Base-by-base conservation (phyloP, 1,140 invertebrate species). In the Listronotus oregonensis region DNA sequence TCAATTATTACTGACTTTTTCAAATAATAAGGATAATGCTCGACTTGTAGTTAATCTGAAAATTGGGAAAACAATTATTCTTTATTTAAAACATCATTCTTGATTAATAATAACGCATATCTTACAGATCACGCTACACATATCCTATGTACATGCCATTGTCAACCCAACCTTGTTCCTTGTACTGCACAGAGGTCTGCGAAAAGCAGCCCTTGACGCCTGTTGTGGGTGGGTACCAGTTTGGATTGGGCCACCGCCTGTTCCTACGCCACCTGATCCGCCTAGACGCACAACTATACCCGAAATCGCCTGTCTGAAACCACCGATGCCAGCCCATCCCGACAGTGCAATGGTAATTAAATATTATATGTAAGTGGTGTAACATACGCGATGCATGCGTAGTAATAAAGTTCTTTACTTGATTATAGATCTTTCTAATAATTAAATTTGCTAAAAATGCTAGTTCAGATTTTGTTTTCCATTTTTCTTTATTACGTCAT, bases 71-170 rank as follows among this genome's bases (percentile, higher is more conserved):
- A n/a, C n/a, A n/a, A n/a, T n/a, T n/a, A n/a, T n/a, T n/a, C n/a
- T n/a, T n/a, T n/a, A n/a, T n/a, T n/a, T n/a, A n/a, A n/a, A n/a
- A n/a, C n/a, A n/a, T n/a, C n/a, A n/a, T n/a, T n/a, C 21, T 27
- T 27, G 1, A 27, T 27, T 27, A 27, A 3, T 27, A 27, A 1
- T 27, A 3, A 27, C 21, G 21, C 21, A 27, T 27, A 27, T 27
- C 51, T 84, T 83, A 47, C 84, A 91, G 89, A 88, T 92, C 70
- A 92, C 91, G 34, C 83, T 96, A 64, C 91, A 94, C 83, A 90
- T 93, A 77, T 92, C 91, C 40, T 93, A 93, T 79, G 87, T 92
- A 52, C 92, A 94, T 79, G 90, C 91, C 8, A 92, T 92, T 71
- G 89, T 93, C 46, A 94, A 94, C 77, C 92, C 92, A 0, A 86